Conservation (phyloP, 2,888 invertebrate species). For the Anarsia innoxiella region DNA sequence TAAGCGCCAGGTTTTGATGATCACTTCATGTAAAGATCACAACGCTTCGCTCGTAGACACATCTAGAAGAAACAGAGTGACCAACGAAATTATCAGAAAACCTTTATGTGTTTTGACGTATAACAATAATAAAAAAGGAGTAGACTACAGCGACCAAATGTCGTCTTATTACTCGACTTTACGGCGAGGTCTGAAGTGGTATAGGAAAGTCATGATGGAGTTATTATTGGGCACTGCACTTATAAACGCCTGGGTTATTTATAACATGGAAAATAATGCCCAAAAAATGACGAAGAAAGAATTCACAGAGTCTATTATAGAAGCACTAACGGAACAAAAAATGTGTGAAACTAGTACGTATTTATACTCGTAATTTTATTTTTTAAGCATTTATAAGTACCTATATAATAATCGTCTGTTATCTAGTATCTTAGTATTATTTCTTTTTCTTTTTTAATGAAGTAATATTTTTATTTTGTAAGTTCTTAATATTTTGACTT, state of each 20-base stretch:
- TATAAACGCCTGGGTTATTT: constrained; percentile 15
- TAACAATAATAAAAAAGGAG: constrained; percentile 19
- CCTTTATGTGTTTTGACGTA: constrained; percentile 7
- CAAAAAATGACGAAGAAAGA: neutral
- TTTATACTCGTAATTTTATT: too few species aligned
- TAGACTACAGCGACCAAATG: constrained; percentile 21
- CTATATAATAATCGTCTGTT: too few species aligned
- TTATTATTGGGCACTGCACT: constrained; percentile 20
- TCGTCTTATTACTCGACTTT: constrained; percentile 19
- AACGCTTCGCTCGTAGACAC: neutral
- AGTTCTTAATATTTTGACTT: too few species aligned
- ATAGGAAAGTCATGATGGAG: constrained; percentile 18
- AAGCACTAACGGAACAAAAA: neutral
- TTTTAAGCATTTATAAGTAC: too few species aligned
- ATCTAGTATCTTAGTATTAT: too few species aligned
- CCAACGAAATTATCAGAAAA: neutral
- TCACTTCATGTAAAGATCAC: neutral
- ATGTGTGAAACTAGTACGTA: too few species aligned
- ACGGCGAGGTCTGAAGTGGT: constrained; percentile 21
- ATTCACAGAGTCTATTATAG: neutral
- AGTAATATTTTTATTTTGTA: too few species aligned
- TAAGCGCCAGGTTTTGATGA: neutral
- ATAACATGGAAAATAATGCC: constrained; percentile 2
- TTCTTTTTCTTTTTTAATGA: too few species aligned
- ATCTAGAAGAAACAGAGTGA: neutral